Base-by-base conservation (phyloP, 2,888 invertebrate species). In the Minunthozetes semirufus region DNA sequence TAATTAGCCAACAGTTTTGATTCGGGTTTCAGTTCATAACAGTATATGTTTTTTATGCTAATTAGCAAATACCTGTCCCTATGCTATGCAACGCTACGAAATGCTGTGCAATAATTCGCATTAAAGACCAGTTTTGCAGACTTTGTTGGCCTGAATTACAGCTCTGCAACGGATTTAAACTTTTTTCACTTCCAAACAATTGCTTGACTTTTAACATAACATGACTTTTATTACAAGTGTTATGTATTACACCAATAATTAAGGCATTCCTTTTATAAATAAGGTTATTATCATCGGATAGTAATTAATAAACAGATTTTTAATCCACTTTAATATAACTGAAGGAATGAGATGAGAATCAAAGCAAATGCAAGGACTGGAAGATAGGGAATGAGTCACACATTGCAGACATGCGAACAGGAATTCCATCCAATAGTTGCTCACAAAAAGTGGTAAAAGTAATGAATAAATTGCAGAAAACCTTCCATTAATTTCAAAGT, bases 91-190 rank as follows among this genome's bases (percentile, higher is more conserved):
- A 48, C 4, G 48, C 48, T 48, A 33, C 8, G 33, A 3, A 59
- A 59, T 33, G 66, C 66, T 66, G 38, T 66, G 33, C 38, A 66
- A 66, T 27, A 59, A 53, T 53, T 61, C 61, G 61, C 61, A 61
- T 61, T 29, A 59, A 59, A 66, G 66, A 66, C 66, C 66, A 66
- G 66, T 66, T 66, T 66, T 59, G 8, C 13, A 61, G 61, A 25
- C 19, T 61, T 27, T 61, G 27, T 53, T 61, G 61, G 61, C 61
- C 61, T 61, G 27, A 61, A 61, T 61, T 61, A 29, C 61, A 29
- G 13, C 53, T 53, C 19, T 53, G n/a, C 13, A 17, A 53, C 48
- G n/a, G 48, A 48, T 17, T 48, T 48, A 48, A 17, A 48, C 19
- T n/a, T 17, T n/a, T n/a, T 53, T 17, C 4, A 8, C n/a, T 53